A percentile compares a stretch with the other conserved stretches of the same genome.
phyloP scores from a whole-genome alignment of 2,797 vertebrate species.

The Leptoclinus maculatus region DNA sequence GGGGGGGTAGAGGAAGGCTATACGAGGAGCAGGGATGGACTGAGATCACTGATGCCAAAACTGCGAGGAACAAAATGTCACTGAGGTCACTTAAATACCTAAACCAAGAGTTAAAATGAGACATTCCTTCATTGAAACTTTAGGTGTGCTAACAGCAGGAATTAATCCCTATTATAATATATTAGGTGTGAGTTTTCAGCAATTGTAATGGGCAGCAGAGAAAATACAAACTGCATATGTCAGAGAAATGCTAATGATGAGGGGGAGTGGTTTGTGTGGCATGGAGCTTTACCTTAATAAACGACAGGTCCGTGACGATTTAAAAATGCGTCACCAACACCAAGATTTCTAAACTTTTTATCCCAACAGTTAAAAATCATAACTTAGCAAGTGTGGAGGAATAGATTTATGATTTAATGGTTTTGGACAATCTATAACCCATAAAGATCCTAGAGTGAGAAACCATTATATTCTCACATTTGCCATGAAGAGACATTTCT shows the following conservation, averaged over 20 bases:
- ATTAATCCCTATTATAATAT: constrained; percentile 1
- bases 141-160: neutral
- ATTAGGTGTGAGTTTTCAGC: constrained; percentile 11
- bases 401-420: constrained; percentile 37
- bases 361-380: constrained; percentile 13
- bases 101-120: constrained; percentile 25
- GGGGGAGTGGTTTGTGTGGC: neutral
- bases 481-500: constrained; percentile 25
- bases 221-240: constrained; percentile 19
- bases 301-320: constrained; percentile 20
- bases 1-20: constrained; percentile 51
- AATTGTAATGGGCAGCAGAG: neutral
- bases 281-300: constrained; percentile 4
- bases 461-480: constrained; percentile 27
- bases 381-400: constrained; percentile 21
- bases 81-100: constrained; percentile 41
- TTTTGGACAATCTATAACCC: constrained; percentile 38
- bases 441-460: constrained; percentile 10
- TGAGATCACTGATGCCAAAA: constrained; percentile 49
- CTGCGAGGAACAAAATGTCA: constrained; percentile 45
- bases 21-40: constrained; percentile 25
- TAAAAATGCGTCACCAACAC: constrained; percentile 15
- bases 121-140: constrained; percentile 34
- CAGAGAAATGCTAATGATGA: constrained; percentile 16
- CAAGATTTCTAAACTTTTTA: constrained; percentile 24